Conservation (phyloP, 2,797 vertebrate genomes). For the Picus viridis region DNA sequence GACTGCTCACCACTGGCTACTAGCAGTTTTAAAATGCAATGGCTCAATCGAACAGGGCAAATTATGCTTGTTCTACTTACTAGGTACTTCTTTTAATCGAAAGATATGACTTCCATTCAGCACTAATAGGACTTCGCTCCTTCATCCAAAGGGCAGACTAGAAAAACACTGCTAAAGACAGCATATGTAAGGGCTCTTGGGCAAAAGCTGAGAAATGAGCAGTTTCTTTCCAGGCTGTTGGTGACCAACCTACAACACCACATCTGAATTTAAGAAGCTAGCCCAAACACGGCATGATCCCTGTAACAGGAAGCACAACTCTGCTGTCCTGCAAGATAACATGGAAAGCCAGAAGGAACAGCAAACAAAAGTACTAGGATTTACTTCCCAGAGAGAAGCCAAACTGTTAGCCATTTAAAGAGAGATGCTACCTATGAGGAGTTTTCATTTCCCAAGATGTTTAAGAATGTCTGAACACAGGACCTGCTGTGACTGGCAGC, state of each 20-base stretch:
- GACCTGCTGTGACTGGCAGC: not conserved
- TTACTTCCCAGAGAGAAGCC: not conserved
- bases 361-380: accelerated
- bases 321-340: not conserved
- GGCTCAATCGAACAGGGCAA: not conserved
- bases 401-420: not conserved
- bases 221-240: not conserved
- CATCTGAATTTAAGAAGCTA: not conserved
- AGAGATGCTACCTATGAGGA: not conserved
- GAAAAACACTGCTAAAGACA: not conserved
- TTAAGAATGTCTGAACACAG: not conserved
- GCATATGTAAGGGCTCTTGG: not conserved
- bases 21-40: not conserved
- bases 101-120: accelerated
- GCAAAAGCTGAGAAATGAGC: not conserved
- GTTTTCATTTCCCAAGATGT: not conserved
- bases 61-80: not conserved
- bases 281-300: not conserved
- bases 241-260: not conserved
- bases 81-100: not conserved
- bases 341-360: not conserved
- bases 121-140: not conserved
- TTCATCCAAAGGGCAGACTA: not conserved
- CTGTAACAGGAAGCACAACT: not conserved
- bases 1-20: not conserved